Evolutionary conservation across 64 coral and sea anemone species (phyloP), one percentile per base, ranked within the genome.

Genomic region (Pocillopora damicornis): DNA sequence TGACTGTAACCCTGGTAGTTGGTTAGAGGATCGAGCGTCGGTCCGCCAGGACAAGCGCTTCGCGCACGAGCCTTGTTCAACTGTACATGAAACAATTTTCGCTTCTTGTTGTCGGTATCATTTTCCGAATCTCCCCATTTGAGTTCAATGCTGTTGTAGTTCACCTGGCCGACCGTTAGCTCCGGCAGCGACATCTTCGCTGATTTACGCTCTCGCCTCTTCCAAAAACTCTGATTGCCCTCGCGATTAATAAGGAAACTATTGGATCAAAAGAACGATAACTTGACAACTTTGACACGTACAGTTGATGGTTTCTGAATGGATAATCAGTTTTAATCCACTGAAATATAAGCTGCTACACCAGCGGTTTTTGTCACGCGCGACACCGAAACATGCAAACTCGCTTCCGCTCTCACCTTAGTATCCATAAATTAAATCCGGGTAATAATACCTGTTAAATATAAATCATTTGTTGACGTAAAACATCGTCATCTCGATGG

Each of bases 131-230:
- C 35, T 11, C 79, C 83, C 94, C 94, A 96, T 22, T 62, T 89
- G 9, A 96, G 60, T 79, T 96, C 91, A 36, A 96, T 93, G 61
- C 94, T 96, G 77, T 96, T 96, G 58, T 96, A 96, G 10, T 88
- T 96, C 17, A 90, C 88, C 88, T 93, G 87, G 45, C 91, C 91
- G 7, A 96, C 80, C 35, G 60, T 87, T 37, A 91, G 12, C 75
- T 66, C 75, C 15, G 90, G 90, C 38, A 91, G 57, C 60, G 76
- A 51, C 81, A 80, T 87, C 36, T 18, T 22, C 16, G 64, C 12
- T 72, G 79, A 17, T 90, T 2, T 9, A 76, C 60, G 35, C 63
- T 30, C 17, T 37, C 20, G 18, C 22, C 62, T 61, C 45, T 85
- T 73, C 14, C 26, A 42, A n/a, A 37, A 22, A 36, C 81, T 73